Evolutionary conservation across 2,888 invertebrate genomes (phyloP).

Genomic region (Pheosia tremula): DNA sequence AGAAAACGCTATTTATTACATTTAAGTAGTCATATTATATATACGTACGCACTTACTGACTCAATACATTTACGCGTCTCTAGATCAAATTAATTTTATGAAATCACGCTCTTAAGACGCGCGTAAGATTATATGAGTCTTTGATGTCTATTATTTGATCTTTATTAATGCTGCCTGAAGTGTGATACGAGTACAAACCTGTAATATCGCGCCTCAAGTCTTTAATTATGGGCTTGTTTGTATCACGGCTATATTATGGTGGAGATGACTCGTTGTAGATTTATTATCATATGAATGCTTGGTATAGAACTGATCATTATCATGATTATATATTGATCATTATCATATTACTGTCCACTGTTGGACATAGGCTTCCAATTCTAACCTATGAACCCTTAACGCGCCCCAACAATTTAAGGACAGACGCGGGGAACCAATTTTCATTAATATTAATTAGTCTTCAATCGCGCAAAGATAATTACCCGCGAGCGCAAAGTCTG

Average conservation of each 20-base stretch:
- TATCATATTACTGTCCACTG: too few species aligned
- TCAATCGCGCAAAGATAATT: too few species aligned
- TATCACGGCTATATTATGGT: not conserved
- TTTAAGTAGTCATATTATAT: not conserved
- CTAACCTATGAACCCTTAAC: too few species aligned
- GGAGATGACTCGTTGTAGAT: too few species aligned
- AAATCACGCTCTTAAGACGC: constrained; percentile 5
- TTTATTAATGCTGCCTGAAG: not conserved
- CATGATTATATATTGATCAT: too few species aligned
- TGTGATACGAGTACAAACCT: not conserved
- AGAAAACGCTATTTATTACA: not conserved
- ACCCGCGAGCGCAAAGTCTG: too few species aligned
- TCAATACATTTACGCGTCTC: not conserved
- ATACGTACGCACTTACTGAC: not conserved
- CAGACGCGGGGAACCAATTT: too few species aligned
- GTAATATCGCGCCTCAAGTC: not conserved
- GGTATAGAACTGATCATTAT: too few species aligned
- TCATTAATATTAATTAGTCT: too few species aligned
- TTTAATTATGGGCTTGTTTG: constrained; percentile 2
- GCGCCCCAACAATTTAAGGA: too few species aligned
- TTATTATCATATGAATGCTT: too few species aligned
- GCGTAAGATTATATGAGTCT: not conserved
- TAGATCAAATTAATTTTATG: constrained; percentile 3
- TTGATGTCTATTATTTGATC: constrained; percentile 7
- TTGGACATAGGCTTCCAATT: too few species aligned